These are phyloP conservation scores for Xyliphius kryptos DNA, from an alignment of 2,113 vertebrate species.

Conservation along the genomic window DNA sequence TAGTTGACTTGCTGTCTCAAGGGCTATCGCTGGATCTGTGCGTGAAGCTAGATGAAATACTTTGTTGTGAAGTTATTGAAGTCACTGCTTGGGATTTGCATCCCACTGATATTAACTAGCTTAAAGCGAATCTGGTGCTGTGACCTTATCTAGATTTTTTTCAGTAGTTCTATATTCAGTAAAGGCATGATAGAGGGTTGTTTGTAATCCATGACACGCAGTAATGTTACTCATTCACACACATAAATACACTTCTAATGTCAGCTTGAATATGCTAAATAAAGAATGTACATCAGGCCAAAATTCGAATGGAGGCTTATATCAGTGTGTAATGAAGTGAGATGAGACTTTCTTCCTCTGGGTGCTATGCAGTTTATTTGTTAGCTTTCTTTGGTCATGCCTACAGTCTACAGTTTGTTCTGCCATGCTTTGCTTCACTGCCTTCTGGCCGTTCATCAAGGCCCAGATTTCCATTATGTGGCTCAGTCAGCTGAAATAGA, in stretches of 20 bases:
- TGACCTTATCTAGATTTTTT: conserved; percentile 9
- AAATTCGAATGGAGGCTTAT: conserved; percentile 49
- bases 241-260: conserved; percentile 24
- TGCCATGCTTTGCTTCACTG: conserved; percentile 56
- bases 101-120: conserved; percentile 2
- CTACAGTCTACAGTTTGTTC: conserved; percentile 59
- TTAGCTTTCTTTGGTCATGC: conserved; percentile 43
- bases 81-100: background rate
- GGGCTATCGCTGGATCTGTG: conserved; percentile 17
- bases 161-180: background rate
- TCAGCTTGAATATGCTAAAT: conserved; percentile 31
- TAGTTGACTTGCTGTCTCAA: conserved; percentile 21
- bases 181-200: conserved; percentile 10
- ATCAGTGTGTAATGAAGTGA: conserved; percentile 55
- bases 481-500: conserved; percentile 67
- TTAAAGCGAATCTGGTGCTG: background rate
- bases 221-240: conserved; percentile 1
- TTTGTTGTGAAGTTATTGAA: background rate
- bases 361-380: conserved; percentile 53
- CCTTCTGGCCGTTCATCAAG: conserved; percentile 64
- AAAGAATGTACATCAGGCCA: conserved; percentile 32
- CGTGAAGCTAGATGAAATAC: conserved; percentile 1
- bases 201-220: conserved; percentile 4
- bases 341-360: conserved; percentile 40
- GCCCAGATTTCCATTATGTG: conserved; percentile 66